These are phyloP conservation scores for Drosophila paulistorum DNA, from an alignment of 1,140 invertebrate species.

Conservation along the genomic window DNA sequence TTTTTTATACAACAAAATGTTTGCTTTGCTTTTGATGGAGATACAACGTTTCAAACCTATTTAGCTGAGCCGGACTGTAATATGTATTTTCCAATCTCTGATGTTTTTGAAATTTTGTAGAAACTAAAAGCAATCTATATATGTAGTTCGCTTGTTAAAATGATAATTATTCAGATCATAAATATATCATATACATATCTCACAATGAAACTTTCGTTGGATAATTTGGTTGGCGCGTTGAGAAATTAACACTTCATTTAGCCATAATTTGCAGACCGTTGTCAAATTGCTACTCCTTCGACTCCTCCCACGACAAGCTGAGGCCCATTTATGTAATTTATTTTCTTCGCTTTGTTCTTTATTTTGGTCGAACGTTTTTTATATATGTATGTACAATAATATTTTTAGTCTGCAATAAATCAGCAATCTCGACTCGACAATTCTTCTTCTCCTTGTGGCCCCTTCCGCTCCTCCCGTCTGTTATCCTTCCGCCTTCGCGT, in stretches of 20 bases:
- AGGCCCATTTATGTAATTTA: conserved; percentile 45
- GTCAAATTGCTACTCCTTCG: conserved; percentile 28
- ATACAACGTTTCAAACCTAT: no score
- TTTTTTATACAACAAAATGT: no score
- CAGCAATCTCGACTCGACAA: conserved; percentile 68
- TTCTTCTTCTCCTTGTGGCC: conserved; percentile 12
- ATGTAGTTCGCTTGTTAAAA: no score
- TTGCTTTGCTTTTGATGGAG: no score
- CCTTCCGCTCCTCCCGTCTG: conserved; percentile 5
- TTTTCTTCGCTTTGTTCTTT: conserved; percentile 11
- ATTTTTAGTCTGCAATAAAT: conserved; percentile 60
- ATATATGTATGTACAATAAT: conserved; percentile 5
- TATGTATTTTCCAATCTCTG: no score
- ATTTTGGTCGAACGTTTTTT: conserved; percentile 1
- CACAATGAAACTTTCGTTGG: not conserved
- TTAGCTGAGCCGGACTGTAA: no score
- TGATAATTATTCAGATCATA: not conserved
- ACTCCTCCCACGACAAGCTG: not conserved
- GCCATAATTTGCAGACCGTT: conserved; percentile 62
- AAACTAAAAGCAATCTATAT: no score
- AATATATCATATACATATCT: not conserved
- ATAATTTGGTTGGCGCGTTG: not conserved
- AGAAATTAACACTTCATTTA: conserved; percentile 75
- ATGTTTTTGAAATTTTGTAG: no score
- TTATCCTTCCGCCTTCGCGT: conserved; percentile 60